phyloP scores from a whole-genome alignment of 2,888 invertebrate species.

The Diplolepis rosae region DNA sequence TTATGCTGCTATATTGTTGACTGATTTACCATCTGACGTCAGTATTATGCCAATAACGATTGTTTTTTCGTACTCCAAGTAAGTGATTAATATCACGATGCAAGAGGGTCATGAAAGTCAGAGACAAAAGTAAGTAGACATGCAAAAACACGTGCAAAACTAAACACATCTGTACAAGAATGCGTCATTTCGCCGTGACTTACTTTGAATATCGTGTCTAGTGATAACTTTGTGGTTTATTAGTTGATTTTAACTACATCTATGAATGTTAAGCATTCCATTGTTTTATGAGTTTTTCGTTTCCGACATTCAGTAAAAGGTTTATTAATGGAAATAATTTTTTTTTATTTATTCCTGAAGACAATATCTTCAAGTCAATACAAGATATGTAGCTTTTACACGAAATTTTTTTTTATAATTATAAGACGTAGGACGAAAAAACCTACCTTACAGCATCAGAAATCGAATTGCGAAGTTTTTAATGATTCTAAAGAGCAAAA shows the following conservation, averaged over 20 bases:
- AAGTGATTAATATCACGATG: background rate
- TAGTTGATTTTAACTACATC: conserved; percentile 21
- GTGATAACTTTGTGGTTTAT: conserved; percentile 20
- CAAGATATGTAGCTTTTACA: no score
- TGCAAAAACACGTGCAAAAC: conserved; percentile 4
- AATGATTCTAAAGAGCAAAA: no score
- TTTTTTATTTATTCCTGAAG: no score
- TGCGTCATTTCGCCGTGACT: conserved; percentile 28
- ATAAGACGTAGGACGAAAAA: no score
- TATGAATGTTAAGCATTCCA: conserved; percentile 7
- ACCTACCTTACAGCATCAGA: no score
- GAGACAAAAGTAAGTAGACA: background rate
- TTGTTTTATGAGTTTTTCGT: background rate
- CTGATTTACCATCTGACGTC: background rate
- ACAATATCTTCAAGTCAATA: no score
- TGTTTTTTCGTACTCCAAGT: background rate
- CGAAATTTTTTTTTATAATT: no score
- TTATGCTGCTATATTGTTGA: no score
- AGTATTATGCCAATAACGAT: background rate
- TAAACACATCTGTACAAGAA: background rate
- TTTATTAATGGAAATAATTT: background rate
- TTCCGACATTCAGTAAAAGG: background rate
- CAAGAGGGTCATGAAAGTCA: background rate
- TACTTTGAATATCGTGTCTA: conserved; percentile 20
- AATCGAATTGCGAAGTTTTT: no score